Base-by-base conservation (phyloP, 2,113 vertebrate genomes). In the Murina feae region DNA sequence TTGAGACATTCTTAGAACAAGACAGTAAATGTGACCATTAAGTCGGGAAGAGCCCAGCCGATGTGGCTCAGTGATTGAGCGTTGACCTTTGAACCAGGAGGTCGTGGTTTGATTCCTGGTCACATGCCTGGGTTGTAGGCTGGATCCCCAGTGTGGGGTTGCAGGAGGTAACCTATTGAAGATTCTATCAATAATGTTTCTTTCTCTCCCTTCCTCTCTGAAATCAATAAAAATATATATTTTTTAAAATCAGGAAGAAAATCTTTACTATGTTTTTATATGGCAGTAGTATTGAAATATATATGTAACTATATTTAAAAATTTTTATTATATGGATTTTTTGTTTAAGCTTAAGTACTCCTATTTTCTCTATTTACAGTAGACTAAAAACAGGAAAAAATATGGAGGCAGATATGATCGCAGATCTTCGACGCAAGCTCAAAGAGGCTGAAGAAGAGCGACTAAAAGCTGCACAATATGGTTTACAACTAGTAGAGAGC, bases 401-500 rank as follows among this genome's bases (percentile, higher is more conserved):
- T 65, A 98, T 98, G 97, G 98, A 99, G 25, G 18, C 97, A 30
- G 98, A 99, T 80, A 81, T 89, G 6, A 74, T 98, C 14, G 91
- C 98, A 89, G 96, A 76, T 60, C 98, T 99, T 81, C 98, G 94
- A 60, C 90, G 96, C 18, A 99, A 98, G 85, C 98, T 99, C 51
- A 98, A 97, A 96, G 99, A 99, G 95, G 98, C 96, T 2, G 99
- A 99, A 90, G 98, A 98, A 1, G 98, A 99, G 88, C 94, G 99
- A 55, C 98, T 98, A 5, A 99, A 99, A 96, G 99, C 99, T 32
- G 99, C 99, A 3, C 99, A 99, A 2, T 99, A 99, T 95, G 99
- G 99, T 9, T 96, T 99, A 93, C 98, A 99, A 66, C 98, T 99
- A 0, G 75, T 99, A 95, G 98, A 99, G 96, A 99, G 98, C 87